Evolutionary conservation across 37 sponge, comb jelly and placozoan genomes (phyloP).

Genomic region (Axinella damicornis): DNA sequence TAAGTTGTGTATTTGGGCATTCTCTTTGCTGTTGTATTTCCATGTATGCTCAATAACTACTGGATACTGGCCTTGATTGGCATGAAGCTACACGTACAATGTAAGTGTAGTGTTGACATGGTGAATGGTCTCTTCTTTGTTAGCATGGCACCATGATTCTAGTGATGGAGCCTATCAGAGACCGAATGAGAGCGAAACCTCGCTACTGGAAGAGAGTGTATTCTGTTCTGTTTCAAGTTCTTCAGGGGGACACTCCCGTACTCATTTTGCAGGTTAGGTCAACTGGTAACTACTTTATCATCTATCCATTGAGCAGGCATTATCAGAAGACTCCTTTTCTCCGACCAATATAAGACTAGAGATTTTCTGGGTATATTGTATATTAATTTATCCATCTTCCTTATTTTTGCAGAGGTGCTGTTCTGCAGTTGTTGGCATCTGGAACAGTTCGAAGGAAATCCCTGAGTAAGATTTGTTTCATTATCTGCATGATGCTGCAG

Average conservation of each 20-base stretch:
- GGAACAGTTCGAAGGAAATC: slow-evolving; percentile 12
- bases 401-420: slow-evolving; percentile 40
- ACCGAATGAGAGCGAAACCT: slow-evolving; percentile 43
- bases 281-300: too few species aligned
- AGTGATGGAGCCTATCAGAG: slow-evolving; percentile 50
- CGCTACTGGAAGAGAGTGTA: slow-evolving; percentile 68
- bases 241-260: slow-evolving; percentile 36
- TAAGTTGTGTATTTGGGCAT: background rate
- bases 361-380: too few species aligned
- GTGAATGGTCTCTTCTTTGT: background rate
- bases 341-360: background rate
- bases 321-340: too few species aligned
- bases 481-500: too few species aligned
- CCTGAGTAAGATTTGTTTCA: slow-evolving; percentile 30
- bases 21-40: background rate
- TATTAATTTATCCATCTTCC: too few species aligned
- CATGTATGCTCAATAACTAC: too few species aligned
- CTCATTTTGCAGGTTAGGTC: slow-evolving; percentile 45
- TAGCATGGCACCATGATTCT: slow-evolving; percentile 82
- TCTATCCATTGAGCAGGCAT: too few species aligned
- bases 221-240: slow-evolving; percentile 22
- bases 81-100: too few species aligned
- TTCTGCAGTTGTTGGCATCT: slow-evolving; percentile 32
- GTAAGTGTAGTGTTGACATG: too few species aligned
- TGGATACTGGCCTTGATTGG: too few species aligned